Conservation (phyloP, 2,113 vertebrate species). For the Onychostruthus taczanowskii region DNA sequence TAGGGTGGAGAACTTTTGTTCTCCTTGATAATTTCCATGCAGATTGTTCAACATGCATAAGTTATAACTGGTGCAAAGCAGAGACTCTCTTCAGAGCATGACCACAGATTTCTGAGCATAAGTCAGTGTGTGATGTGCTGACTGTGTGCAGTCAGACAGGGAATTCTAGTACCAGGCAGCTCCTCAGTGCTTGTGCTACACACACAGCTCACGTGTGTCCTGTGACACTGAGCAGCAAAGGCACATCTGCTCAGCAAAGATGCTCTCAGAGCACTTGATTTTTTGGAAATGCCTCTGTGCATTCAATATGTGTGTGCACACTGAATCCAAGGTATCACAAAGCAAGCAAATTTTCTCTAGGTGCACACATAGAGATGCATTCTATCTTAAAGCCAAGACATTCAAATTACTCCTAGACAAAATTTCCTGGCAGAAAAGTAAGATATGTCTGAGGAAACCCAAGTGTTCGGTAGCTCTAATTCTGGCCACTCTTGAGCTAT, state of each 20-base stretch:
- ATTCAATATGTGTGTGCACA: background rate
- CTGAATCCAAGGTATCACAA: background rate
- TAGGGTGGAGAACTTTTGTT: background rate
- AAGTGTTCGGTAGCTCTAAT: background rate
- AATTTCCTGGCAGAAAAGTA: background rate
- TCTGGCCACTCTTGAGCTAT: background rate
- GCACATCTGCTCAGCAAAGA: background rate
- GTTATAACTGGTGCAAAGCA: background rate
- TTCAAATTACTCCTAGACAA: background rate
- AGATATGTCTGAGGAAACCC: background rate
- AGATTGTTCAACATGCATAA: background rate
- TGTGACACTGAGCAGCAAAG: background rate
- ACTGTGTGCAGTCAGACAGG: background rate
- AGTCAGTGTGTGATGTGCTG: background rate
- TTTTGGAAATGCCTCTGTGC: background rate
- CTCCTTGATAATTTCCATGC: background rate
- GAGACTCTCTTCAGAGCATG: background rate
- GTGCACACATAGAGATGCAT: background rate
- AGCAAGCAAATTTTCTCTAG: background rate
- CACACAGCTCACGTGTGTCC: rapidly evolving
- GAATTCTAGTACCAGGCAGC: background rate
- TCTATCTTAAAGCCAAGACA: background rate
- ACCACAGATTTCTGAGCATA: background rate
- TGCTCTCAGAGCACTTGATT: background rate
- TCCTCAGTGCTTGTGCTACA: rapidly evolving